phyloP scores from a whole-genome alignment of 1,140 invertebrate species.

The Cyphomyrmex costatus region DNA sequence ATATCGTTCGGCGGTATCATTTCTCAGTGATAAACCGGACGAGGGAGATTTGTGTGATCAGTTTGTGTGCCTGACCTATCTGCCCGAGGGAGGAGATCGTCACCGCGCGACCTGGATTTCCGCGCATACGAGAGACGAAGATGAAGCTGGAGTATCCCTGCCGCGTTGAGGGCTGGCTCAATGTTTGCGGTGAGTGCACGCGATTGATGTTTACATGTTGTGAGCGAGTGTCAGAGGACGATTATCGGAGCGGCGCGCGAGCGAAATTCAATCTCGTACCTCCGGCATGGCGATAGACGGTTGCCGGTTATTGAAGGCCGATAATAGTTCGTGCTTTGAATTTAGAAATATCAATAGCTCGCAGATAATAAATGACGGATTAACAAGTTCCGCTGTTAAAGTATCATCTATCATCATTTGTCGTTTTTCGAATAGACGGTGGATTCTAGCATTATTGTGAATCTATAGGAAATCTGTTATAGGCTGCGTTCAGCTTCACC shows the following conservation, averaged over 20 bases:
- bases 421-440: neutral
- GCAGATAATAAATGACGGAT: neutral
- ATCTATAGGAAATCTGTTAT: neutral
- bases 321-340: neutral
- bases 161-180: constrained; percentile 89
- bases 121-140: neutral
- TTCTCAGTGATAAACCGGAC: constrained; percentile 70
- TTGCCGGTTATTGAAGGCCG: neutral
- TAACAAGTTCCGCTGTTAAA: neutral
- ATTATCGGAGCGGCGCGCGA: constrained; percentile 10
- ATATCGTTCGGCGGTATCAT: constrained; percentile 40
- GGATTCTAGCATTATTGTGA: neutral
- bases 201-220: constrained; percentile 18
- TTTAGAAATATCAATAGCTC: neutral
- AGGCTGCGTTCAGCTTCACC: too few species aligned
- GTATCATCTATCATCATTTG: neutral
- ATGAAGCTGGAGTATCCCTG: constrained; percentile 88
- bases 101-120: constrained; percentile 58
- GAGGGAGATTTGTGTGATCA: constrained; percentile 73
- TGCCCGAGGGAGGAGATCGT: constrained; percentile 1
- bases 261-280: neutral
- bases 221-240: neutral
- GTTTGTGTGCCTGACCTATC: constrained; percentile 68
- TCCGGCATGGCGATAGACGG: neutral
- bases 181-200: constrained; percentile 87